These are phyloP conservation scores for Vipera ursinii DNA, from an alignment of 2,797 vertebrate species.

Conservation along the genomic window DNA sequence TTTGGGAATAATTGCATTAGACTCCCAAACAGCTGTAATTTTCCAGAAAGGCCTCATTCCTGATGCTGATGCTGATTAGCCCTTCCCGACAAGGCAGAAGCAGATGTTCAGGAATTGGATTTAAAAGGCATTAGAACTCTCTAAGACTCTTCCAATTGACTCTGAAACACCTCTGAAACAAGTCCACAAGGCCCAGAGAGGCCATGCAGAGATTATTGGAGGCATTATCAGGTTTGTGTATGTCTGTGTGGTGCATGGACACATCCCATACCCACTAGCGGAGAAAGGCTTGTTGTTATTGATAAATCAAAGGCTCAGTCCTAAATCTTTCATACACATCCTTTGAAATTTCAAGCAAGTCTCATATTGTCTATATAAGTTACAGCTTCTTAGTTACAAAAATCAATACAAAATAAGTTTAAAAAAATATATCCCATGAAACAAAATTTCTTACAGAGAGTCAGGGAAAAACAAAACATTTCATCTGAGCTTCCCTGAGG, in stretches of 20 bases:
- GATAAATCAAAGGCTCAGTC: conserved; percentile 3
- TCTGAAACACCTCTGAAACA: neutral
- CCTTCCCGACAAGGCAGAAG: neutral
- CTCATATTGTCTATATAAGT: neutral
- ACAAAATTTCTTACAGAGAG: conserved; percentile 5
- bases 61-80: neutral
- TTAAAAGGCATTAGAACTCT: conserved; percentile 3
- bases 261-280: neutral
- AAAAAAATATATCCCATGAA: conserved; percentile 4
- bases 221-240: conserved; percentile 4
- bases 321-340: neutral
- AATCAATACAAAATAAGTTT: conserved; percentile 10
- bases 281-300: neutral
- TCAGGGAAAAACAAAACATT: neutral
- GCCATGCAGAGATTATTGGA: neutral
- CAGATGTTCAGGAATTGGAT: neutral
- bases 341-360: neutral
- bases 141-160: neutral
- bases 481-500: neutral
- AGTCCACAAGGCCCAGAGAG: conserved; percentile 5
- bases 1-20: neutral
- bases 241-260: neutral
- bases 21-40: neutral
- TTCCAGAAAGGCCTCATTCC: neutral
- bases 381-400: conserved; percentile 14